A percentile compares a stretch with the other conserved stretches of the same genome.
phyloP scores from a whole-genome alignment of 2,888 invertebrate genomes.

The Prosopocoilus inquinatus region DNA sequence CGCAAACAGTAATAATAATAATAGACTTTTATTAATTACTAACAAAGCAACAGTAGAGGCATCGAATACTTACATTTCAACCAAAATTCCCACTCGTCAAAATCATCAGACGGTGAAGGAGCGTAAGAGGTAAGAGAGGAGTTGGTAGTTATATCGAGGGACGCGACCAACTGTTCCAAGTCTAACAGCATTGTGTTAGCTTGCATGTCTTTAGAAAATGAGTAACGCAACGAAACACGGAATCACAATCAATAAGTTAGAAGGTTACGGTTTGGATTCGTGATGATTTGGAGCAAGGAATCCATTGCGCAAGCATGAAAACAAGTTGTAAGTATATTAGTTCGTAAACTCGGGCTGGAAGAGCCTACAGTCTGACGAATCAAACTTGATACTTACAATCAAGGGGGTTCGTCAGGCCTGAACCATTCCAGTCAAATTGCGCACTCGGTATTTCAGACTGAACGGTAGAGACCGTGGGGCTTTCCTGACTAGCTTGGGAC shows the following conservation, averaged over 20 bases:
- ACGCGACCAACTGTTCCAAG: slow-evolving; percentile 55
- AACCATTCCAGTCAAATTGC: slow-evolving; percentile 73
- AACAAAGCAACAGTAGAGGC: no score
- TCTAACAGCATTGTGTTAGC: slow-evolving; percentile 54
- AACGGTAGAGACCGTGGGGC: neutral
- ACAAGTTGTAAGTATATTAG: slow-evolving; percentile 27
- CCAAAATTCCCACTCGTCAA: slow-evolving; percentile 47
- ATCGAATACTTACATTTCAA: slow-evolving; percentile 46
- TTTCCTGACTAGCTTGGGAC: neutral
- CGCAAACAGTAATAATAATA: no score
- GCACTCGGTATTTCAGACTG: slow-evolving; percentile 57
- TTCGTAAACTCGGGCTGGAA: slow-evolving; percentile 7
- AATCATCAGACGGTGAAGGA: slow-evolving; percentile 33
- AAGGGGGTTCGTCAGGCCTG: slow-evolving; percentile 70
- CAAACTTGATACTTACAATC: slow-evolving; percentile 56
- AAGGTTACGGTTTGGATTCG: slow-evolving; percentile 35
- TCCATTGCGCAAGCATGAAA: slow-evolving; percentile 42
- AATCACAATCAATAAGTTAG: slow-evolving; percentile 29
- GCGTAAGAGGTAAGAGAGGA: slow-evolving; percentile 20
- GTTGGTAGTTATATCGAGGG: slow-evolving; percentile 40
- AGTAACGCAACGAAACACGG: slow-evolving; percentile 10
- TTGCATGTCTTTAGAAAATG: slow-evolving; percentile 43
- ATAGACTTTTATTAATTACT: no score
- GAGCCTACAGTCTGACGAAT: neutral
- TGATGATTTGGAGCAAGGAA: slow-evolving; percentile 36